Evolutionary conservation across 2,113 vertebrate species (phyloP).

Genomic region (Platycercus adscitus): DNA sequence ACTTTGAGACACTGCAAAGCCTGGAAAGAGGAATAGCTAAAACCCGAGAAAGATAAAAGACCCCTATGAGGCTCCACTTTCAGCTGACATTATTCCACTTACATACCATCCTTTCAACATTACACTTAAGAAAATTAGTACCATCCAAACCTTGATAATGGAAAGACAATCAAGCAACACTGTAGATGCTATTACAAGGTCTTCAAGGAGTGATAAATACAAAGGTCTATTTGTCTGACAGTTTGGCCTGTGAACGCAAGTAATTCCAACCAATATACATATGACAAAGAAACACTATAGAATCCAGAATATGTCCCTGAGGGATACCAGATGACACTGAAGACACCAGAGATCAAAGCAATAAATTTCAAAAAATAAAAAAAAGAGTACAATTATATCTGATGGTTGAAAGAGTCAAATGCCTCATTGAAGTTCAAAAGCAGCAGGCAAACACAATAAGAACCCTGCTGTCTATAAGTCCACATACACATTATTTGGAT

Average conservation of each 20-base stretch:
- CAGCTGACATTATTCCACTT: conserved; percentile 20
- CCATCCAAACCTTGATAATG: conserved; percentile 45
- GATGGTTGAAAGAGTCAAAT: conserved; percentile 29
- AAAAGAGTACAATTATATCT: conserved; percentile 34
- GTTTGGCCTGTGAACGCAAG: conserved; percentile 16
- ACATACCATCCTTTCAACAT: conserved; percentile 13
- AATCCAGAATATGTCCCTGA: background rate
- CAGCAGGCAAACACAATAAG: background rate
- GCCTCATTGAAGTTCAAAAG: background rate
- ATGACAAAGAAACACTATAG: conserved; percentile 27
- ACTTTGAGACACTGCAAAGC: background rate
- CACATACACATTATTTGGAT: background rate
- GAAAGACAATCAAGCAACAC: conserved; percentile 5
- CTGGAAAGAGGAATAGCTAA: background rate
- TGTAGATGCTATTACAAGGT: conserved; percentile 28
- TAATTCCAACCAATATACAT: conserved; percentile 18
- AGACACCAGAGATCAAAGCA: conserved; percentile 39
- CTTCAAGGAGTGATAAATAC: conserved; percentile 65
- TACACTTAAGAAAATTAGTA: conserved; percentile 60
- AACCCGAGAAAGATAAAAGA: background rate
- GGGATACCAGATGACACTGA: conserved; percentile 42
- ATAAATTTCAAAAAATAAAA: conserved; percentile 44
- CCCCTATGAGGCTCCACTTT: background rate
- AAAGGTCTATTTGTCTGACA: conserved; percentile 43
- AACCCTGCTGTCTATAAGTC: background rate